Evolutionary conservation across 2,797 vertebrate genomes (phyloP), one percentile per base, ranked within the genome.

Genomic region (Coluber constrictor): DNA sequence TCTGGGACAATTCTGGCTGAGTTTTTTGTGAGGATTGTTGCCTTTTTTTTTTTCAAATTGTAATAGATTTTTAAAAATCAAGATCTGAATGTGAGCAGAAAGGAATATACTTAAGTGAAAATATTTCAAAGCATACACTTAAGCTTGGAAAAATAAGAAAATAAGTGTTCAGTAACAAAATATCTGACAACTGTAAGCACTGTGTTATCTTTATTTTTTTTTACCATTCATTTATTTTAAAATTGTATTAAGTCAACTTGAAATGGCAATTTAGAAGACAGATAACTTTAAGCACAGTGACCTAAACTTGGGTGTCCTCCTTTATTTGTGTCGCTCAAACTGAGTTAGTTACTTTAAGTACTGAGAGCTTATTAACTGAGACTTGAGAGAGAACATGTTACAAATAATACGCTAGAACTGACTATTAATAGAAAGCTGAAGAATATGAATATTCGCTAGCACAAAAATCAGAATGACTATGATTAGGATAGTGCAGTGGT

Each of bases 11-110:
- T 0, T 23, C 4, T 89, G 61, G 3, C 7, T 15, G 56, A 83
- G n/a, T 59, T 55, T 27, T 83, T 93, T 94, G 61, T 88, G 88
- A 4, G 6, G 87, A 61, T 0, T 63, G 92, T 10, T 9, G 93
- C 91, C 51, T 56, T 87, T 93, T 20, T 16, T 16, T 91, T 94
- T 93, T 60, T 27, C n/a, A 59, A 87, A 88, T 0, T 0, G 0
- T 88, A n/a, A 60, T 47, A 47, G 93, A 91, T 93, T 11, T 92
- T 89, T n/a, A 15, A 5, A 63, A 87, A 93, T 83, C 51, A 90
- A 87, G 29, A 87, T 13, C 70, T 43, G 32, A 79, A 79, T 3
- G 10, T 29, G 83, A 51, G 23, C 47, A 51, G 83, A 86, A 86
- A 54, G 16, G 7, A 79, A 4, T 79, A 43, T 43, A 79, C 16